Evolutionary conservation across 2,888 invertebrate species (phyloP).

Genomic region (Hemicrepidius hirtus): DNA sequence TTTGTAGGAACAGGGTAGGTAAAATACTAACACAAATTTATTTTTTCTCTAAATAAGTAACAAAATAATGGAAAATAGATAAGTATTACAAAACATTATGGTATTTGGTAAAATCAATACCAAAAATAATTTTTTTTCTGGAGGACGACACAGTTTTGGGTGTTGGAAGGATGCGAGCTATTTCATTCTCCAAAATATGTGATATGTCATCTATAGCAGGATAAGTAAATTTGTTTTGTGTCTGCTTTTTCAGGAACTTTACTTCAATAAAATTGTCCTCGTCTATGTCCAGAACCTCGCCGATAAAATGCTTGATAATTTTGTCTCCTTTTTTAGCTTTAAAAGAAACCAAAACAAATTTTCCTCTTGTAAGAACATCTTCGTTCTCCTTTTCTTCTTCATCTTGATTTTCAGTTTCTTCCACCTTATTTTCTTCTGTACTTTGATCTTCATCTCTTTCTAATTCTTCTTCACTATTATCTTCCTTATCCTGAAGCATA

Average conservation of each 20-base stretch:
- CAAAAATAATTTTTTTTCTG: background rate
- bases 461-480: slow-evolving; percentile 1
- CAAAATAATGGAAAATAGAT: background rate
- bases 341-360: background rate
- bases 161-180: background rate
- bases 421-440: background rate
- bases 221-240: background rate
- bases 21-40: background rate
- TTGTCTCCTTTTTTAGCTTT: background rate
- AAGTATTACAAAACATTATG: slow-evolving; percentile 1
- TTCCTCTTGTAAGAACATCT: background rate
- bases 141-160: background rate
- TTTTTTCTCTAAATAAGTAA: background rate
- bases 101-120: no score
- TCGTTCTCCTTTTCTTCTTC: background rate
- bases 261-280: background rate
- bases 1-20: background rate
- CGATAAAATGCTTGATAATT: background rate
- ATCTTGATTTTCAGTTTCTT: background rate
- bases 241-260: background rate
- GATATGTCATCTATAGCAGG: background rate
- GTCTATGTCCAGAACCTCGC: background rate
- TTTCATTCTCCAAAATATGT: background rate
- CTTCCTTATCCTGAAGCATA: no score
- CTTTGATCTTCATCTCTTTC: background rate